Evolutionary conservation across 2,888 invertebrate species (phyloP).

Genomic region (Acheta domesticus): DNA sequence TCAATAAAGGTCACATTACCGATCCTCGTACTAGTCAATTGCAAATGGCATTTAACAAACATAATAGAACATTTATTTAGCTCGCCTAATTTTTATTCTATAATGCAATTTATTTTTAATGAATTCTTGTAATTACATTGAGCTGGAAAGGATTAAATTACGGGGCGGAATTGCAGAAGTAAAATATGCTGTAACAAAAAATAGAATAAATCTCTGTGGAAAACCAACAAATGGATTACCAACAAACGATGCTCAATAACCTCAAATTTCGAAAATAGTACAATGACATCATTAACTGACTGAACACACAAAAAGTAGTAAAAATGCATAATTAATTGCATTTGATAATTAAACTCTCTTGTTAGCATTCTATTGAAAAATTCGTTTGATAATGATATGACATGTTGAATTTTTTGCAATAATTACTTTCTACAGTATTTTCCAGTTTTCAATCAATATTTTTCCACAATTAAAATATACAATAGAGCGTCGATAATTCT

Average conservation of each 20-base stretch:
- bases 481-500: too few relatives aligned
- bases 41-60: neutral
- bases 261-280: too few relatives aligned
- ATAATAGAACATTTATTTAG: constrained; percentile 4
- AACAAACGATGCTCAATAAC: neutral
- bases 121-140: constrained; percentile 1
- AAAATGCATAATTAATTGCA: too few relatives aligned
- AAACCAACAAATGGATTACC: neutral
- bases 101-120: neutral
- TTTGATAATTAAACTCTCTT: too few relatives aligned
- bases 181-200: neutral
- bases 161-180: neutral
- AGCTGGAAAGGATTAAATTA: neutral
- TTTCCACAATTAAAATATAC: too few relatives aligned
- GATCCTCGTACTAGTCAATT: neutral
- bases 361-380: too few relatives aligned
- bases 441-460: too few relatives aligned
- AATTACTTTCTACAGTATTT: too few relatives aligned
- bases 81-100: neutral
- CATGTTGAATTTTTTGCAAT: too few relatives aligned
- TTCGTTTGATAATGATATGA: too few relatives aligned
- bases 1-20: neutral
- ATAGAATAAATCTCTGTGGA: neutral
- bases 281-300: too few relatives aligned
- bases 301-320: too few relatives aligned